Percentiles rank a stretch among this genome's conserved stretches.
Conservation (phyloP, 1,140 invertebrate genomes). For the Pseudomyrmex dendroicus region DNA sequence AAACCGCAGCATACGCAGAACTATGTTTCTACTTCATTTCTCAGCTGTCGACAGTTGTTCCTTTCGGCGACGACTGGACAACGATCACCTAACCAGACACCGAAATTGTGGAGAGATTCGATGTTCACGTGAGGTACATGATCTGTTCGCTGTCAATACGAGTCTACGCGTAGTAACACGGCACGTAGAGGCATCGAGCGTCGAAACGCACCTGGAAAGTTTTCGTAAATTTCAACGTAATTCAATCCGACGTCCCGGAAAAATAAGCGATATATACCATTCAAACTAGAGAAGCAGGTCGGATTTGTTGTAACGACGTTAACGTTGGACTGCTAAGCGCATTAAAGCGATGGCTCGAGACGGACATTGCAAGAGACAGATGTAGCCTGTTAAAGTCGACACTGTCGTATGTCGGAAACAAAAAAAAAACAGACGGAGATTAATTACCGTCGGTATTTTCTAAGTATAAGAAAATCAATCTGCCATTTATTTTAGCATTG, state of each 20-base stretch:
- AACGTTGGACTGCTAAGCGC: background rate
- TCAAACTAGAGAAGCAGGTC: slow-evolving; percentile 14
- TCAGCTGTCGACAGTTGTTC: slow-evolving; percentile 18
- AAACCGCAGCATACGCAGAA: slow-evolving; percentile 17
- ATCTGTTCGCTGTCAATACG: slow-evolving; percentile 67
- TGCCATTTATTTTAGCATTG: background rate
- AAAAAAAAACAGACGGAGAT: background rate
- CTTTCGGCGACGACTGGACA: slow-evolving; percentile 52
- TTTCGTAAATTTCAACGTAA: slow-evolving; percentile 20
- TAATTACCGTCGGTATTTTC: background rate
- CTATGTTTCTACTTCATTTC: slow-evolving; percentile 52
- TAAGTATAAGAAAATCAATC: background rate
- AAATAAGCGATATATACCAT: slow-evolving; percentile 47
- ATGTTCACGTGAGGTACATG: slow-evolving; percentile 65
- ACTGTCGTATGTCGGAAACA: background rate
- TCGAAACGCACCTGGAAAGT: background rate
- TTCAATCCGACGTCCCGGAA: slow-evolving; percentile 2
- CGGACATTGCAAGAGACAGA: background rate
- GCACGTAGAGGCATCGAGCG: background rate
- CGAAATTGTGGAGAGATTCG: slow-evolving; percentile 46
- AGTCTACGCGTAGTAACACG: slow-evolving; percentile 20
- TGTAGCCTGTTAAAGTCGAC: slow-evolving; percentile 19
- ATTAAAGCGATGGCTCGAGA: slow-evolving; percentile 27
- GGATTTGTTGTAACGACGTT: slow-evolving; percentile 37
- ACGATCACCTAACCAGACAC: background rate